Base-by-base conservation (phyloP, 2,888 invertebrate genomes). In the Chorisops tibialis region DNA sequence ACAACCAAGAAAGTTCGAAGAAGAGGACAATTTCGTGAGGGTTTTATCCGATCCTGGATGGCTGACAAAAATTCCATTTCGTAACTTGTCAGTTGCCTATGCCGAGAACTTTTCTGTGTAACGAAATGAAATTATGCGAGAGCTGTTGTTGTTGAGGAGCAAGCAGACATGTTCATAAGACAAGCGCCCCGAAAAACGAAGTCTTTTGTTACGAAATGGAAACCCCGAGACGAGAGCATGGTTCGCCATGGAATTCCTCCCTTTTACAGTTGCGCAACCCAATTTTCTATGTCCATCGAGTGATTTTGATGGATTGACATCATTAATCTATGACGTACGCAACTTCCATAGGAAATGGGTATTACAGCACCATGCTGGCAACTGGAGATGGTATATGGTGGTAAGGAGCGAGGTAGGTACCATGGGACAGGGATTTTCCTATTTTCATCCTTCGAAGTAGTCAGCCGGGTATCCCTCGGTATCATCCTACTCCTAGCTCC, bases 261-360 rank as follows among this genome's bases (percentile, higher is more conserved):
- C 60, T 39, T 41, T 60, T 18, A n/a, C 60, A 60, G 60, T 60
- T 60, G 60, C 60, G 60, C 60, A 60, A 60, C 60, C 60, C 61
- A 51, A 61, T 62, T 65, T 70, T 74, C 74, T 74, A 75, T 78
- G 76, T 78, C 76, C 77, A 78, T 77, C 77, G 76, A 75, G 74
- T 76, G 75, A 76, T 76, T 73, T 76, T 76, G 75, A 76, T 75
- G 75, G 71, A 76, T 76, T 73, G 74, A 70, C 70, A 73, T 72
- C 78, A 78, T 78, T 78, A 79, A 78, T 78, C 79, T 78, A 78
- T 78, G 78, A 77, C 79, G 77, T 76, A 75, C 76, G 75, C 76
- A 77, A 75, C 77, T 79, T 66, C 73, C 74, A 70, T 69, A 69
- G 69, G 69, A 69, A 70, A 69, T 69, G 60, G 64, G n/a, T 39